Base-by-base conservation (phyloP, 2,888 invertebrate genomes). In the Cosmia trapezina region DNA sequence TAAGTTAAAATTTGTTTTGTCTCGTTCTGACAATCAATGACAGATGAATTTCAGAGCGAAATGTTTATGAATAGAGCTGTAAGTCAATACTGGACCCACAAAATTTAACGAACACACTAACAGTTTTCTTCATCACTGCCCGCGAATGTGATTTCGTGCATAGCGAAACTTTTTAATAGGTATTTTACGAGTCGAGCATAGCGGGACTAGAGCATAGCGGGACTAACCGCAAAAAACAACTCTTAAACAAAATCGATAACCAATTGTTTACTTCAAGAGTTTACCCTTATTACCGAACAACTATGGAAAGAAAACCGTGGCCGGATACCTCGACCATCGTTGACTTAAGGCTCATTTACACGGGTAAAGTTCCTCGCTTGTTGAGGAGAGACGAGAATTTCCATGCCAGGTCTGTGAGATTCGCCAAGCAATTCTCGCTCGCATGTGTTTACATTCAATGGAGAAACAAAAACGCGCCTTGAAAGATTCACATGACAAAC, bases 191-290 rank as follows among this genome's bases (percentile, higher is more conserved):
- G n/a, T n/a, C n/a, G n/a, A n/a, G n/a, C n/a, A n/a, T n/a, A n/a
- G n/a, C n/a, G n/a, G n/a, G n/a, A n/a, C n/a, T n/a, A n/a, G n/a
- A n/a, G n/a, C n/a, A n/a, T n/a, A n/a, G n/a, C n/a, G n/a, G n/a
- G n/a, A n/a, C n/a, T n/a, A n/a, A n/a, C n/a, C n/a, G n/a, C n/a
- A n/a, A n/a, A 22, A 64, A 53, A 43, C 41, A 53, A 64, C 5
- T 41, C 2, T 53, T 17, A 64, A 64, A 64, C 22, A 41, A 64
- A 49, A 37, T 37, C 22, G 41, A 64, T 53, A 53, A 22, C 22
- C 41, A 11, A 22, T 54, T 56, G 43, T 43, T 28, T 56, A 14
- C 19, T 56, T 43, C 19, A 28, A 56, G 8, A 65, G 19, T 65
- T 56, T 56, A 45, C n/a, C 53, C 33, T 17, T 53, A 53, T 19